A percentile compares a stretch with the other conserved stretches of the same genome.
These are phyloP conservation scores for Eriosoma lanigerum DNA, from an alignment of 1,140 invertebrate species.

Conservation along the genomic window DNA sequence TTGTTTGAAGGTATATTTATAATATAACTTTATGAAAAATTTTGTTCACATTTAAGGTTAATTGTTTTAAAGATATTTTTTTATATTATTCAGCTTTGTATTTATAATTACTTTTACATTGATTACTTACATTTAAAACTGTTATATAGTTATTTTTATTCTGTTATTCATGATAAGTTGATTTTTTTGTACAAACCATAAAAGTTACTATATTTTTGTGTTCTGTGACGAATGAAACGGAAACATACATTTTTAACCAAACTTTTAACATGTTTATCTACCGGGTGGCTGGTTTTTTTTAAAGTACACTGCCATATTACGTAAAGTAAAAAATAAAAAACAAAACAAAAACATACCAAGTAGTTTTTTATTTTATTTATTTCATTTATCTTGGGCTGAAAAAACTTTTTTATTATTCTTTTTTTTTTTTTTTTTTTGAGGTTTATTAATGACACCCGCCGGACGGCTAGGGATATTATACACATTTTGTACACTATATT, in stretches of 20 bases:
- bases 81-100: no score
- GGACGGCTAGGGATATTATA: not conserved
- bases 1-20: no score
- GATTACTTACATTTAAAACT: not conserved
- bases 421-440: not conserved
- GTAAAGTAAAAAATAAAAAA: slow-evolving; percentile 1
- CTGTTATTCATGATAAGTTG: not conserved
- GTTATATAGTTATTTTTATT: not conserved
- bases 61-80: no score
- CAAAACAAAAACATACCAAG: not conserved
- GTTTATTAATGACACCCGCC: slow-evolving; percentile 37
- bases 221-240: slow-evolving; percentile 10
- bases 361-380: slow-evolving; percentile 24
- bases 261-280: slow-evolving; percentile 46
- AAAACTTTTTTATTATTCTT: slow-evolving; percentile 17
- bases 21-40: no score
- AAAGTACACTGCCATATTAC: not conserved
- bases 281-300: not conserved
- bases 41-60: no score
- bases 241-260: slow-evolving; percentile 10
- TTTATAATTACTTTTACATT: not conserved
- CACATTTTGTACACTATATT: not conserved
- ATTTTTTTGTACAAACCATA: not conserved
- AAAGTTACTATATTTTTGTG: not conserved
- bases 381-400: not conserved